Percentiles rank a stretch among this genome's conserved stretches.
Evolutionary conservation across 1,140 invertebrate species (phyloP).

Genomic region (Paraescarpia echinospica): DNA sequence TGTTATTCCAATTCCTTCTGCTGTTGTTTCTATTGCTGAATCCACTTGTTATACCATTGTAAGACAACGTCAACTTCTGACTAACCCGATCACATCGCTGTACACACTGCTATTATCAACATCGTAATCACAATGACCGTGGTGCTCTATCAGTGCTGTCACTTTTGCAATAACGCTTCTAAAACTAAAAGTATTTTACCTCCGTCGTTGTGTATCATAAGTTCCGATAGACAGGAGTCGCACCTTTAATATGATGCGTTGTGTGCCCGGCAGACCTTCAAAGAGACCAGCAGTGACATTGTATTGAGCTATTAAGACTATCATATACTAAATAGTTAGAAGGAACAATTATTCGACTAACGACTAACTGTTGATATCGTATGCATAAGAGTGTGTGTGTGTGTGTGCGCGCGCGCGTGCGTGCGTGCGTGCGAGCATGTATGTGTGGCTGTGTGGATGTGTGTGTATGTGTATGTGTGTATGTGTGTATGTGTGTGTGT

Average conservation of each 20-base stretch:
- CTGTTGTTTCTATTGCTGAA: background rate
- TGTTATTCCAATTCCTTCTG: background rate
- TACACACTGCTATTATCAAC: background rate
- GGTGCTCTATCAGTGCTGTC: background rate
- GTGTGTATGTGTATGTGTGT: too few species aligned
- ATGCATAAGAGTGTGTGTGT: too few species aligned
- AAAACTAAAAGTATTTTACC: background rate
- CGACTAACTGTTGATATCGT: too few species aligned
- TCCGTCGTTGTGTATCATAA: background rate
- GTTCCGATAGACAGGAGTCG: background rate
- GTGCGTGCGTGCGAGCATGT: too few species aligned
- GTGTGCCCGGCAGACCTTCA: background rate
- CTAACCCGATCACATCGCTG: background rate
- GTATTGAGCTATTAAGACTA: background rate
- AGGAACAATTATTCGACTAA: too few species aligned
- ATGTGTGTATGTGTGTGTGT: too few species aligned
- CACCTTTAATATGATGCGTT: background rate
- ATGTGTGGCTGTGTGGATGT: too few species aligned
- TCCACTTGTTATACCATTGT: background rate
- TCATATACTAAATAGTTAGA: background rate
- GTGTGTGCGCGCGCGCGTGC: too few species aligned
- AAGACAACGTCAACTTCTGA: background rate
- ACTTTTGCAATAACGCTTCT: background rate
- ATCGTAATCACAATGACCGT: background rate
- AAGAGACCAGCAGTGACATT: background rate